Evolutionary conservation across 2,113 vertebrate genomes (phyloP).

Genomic region (Protobothrops mucrosquamatus): DNA sequence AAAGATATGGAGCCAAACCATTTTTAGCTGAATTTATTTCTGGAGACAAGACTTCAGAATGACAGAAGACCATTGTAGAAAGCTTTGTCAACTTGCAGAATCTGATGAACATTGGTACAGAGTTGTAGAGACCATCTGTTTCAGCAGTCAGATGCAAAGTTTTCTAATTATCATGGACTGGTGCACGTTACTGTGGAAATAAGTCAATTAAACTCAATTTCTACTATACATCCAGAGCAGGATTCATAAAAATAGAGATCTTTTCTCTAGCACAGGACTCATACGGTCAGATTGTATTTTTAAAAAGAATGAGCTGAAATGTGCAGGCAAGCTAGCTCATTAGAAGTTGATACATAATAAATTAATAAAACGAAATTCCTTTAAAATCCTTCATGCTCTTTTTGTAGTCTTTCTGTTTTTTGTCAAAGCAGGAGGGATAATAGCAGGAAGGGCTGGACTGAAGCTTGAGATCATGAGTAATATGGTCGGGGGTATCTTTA

Average conservation of each 20-base stretch:
- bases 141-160: background rate
- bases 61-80: background rate
- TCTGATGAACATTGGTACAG: background rate
- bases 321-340: background rate
- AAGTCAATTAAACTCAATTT: background rate
- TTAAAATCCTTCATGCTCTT: background rate
- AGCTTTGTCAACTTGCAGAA: background rate
- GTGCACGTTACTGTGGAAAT: background rate
- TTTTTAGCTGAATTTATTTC: conserved; percentile 17
- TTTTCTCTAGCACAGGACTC: background rate
- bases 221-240: background rate
- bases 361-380: background rate
- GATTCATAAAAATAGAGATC: background rate
- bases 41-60: background rate
- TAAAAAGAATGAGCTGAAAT: background rate
- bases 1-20: conserved; percentile 34
- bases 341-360: background rate
- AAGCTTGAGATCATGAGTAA: background rate
- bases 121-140: background rate
- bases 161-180: background rate
- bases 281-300: background rate
- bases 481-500: background rate
- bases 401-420: background rate
- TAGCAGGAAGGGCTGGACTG: background rate
- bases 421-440: background rate